Base-by-base conservation (phyloP, 2,113 vertebrate genomes). In the Casuarius casuarius region DNA sequence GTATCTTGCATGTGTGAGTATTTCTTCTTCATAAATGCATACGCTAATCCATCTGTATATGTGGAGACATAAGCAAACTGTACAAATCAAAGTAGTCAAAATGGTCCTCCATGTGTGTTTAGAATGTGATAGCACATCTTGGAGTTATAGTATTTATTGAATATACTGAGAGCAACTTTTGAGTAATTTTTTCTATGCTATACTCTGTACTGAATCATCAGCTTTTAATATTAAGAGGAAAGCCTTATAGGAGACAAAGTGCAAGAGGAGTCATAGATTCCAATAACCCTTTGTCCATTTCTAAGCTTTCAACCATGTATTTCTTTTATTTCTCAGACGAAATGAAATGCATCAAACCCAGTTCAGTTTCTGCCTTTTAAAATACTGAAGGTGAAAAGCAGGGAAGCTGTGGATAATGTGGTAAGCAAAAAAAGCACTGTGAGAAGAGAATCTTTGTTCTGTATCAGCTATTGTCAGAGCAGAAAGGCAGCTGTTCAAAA, bases 331-430 rank as follows among this genome's bases (percentile, higher is more conserved):
- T 33, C 71, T 83, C 56, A 89, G 49, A 93, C 84, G 58, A 96
- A 92, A 83, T 70, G 71, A 94, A 95, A 94, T 70, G 38, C 58
- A 92, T 88, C 85, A 89, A 97, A 96, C 29, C 44, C n/a, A 59
- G 73, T 84, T 65, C 84, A 63, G 62, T 63, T 89, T 95, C 83
- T 95, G 46, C 23, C 68, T 95, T 96, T 96, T 89, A 68, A 95
- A 96, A 88, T 73, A 91, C 23, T 0, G 2, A 93, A 76, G 67
- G 77, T 62, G 62, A 94, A 96, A 94, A 96, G 58, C 77, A 78
- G 52, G 48, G 61, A 96, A 96, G 59, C 66, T 89, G 29, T 76
- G 42, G 76, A 70, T 94, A 94, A 86, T 40, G 28, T 75, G 58
- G 67, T 65, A 81, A 91, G 88, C 56, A 86, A 75, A 93, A 78